Evolutionary conservation across 2,113 vertebrate genomes (phyloP).

Genomic region (Xenopus tropicalis): DNA sequence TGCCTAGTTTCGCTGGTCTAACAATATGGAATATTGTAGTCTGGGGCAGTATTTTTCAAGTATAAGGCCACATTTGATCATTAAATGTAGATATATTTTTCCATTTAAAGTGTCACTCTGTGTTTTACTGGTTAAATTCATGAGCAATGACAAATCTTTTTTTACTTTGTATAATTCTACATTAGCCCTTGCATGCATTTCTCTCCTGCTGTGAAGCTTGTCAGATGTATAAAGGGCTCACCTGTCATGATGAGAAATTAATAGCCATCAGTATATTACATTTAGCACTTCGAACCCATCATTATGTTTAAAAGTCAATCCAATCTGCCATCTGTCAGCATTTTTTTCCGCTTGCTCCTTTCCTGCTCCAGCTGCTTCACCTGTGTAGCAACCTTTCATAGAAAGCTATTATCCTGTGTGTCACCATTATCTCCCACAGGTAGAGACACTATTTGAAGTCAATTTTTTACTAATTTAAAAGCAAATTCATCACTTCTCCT

Average conservation of each 20-base stretch:
- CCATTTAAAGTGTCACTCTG: too few species aligned
- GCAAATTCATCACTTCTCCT: background rate
- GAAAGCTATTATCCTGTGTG: constrained; percentile 15
- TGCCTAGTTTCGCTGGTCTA: too few species aligned
- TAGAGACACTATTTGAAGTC: constrained; percentile 37
- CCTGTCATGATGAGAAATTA: constrained; percentile 46
- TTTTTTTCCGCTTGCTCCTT: constrained; percentile 20
- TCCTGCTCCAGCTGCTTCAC: constrained; percentile 32
- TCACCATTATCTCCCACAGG: background rate
- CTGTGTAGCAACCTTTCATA: constrained; percentile 46
- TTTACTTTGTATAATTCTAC: background rate
- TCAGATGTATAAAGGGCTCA: constrained; percentile 41
- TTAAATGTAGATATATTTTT: too few species aligned
- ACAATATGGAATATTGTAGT: too few species aligned
- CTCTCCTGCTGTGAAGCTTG: constrained; percentile 27
- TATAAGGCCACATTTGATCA: too few species aligned
- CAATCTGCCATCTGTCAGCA: constrained; percentile 48
- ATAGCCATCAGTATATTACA: constrained; percentile 45
- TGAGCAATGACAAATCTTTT: too few species aligned
- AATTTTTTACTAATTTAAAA: constrained; percentile 27
- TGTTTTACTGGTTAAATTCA: too few species aligned
- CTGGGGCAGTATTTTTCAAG: too few species aligned
- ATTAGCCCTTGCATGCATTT: background rate
- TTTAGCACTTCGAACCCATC: constrained; percentile 45
- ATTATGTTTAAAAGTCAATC: constrained; percentile 34